These are phyloP conservation scores for Eremophila alpestris DNA, from an alignment of 2,797 vertebrate genomes.

Conservation along the genomic window DNA sequence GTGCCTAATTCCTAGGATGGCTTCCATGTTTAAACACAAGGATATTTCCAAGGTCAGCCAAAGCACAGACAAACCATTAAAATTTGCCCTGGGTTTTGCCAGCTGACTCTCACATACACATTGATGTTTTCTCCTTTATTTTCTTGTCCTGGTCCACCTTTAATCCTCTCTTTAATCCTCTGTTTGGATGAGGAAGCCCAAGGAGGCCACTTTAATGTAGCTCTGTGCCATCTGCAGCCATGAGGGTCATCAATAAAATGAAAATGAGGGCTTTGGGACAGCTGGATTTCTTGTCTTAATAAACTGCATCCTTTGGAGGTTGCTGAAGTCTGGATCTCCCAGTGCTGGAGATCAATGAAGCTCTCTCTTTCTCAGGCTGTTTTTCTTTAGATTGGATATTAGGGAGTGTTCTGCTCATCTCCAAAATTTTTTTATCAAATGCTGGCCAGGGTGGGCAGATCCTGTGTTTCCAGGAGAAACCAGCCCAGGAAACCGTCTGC, in stretches of 20 bases:
- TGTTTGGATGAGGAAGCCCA: neutral
- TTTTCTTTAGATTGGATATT: neutral
- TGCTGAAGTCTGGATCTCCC: neutral
- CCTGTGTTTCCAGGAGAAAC: neutral
- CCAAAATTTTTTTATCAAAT: neutral
- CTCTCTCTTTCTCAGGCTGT: neutral
- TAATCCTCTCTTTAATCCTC: neutral
- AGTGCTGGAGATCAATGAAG: neutral
- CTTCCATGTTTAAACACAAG: neutral
- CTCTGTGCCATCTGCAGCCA: neutral
- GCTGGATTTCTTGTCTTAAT: neutral
- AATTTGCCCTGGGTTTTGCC: neutral
- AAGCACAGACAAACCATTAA: neutral
- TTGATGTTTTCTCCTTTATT: neutral
- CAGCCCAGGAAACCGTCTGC: neutral
- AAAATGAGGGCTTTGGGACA: slow-evolving; percentile 6
- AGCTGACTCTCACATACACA: rapidly evolving
- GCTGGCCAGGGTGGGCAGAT: neutral
- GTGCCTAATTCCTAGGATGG: neutral
- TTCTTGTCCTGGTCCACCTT: neutral
- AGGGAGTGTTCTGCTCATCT: neutral
- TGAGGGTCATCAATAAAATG: neutral
- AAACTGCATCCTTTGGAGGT: slow-evolving; percentile 2
- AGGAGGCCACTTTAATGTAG: neutral
- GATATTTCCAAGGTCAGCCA: neutral